phyloP scores from a whole-genome alignment of 2,113 vertebrate species.

The Archocentrus centrarchus region DNA sequence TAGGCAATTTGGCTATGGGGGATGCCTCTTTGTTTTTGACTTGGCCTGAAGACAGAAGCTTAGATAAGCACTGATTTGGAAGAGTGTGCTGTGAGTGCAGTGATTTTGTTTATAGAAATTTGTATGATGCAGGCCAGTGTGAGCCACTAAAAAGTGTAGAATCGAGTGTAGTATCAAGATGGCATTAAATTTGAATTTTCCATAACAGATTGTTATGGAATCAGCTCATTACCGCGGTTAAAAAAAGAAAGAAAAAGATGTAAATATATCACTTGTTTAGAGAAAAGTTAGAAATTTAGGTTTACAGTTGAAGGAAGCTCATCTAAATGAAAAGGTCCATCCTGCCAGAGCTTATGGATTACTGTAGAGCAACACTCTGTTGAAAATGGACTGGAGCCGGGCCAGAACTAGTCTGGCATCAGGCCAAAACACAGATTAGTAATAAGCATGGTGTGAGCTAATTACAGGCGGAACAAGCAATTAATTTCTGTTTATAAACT shows the following conservation, averaged over 20 bases:
- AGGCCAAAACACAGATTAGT: constrained; percentile 83
- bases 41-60: constrained; percentile 60
- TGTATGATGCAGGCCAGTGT: neutral
- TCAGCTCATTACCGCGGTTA: neutral
- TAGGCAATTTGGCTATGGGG: constrained; percentile 81
- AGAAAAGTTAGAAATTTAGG: constrained; percentile 15
- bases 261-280: neutral
- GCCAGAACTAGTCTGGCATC: constrained; percentile 75
- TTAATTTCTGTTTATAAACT: constrained; percentile 83
- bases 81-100: constrained; percentile 29
- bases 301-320: constrained; percentile 17
- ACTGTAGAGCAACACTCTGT: constrained; percentile 44
- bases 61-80: constrained; percentile 54
- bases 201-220: neutral
- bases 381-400: constrained; percentile 72
- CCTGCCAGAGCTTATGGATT: constrained; percentile 69
- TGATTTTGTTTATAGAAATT: constrained; percentile 39
- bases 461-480: constrained; percentile 81
- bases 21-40: constrained; percentile 68
- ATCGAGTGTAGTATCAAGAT: neutral
- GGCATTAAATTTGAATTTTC: neutral
- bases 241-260: neutral
- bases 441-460: constrained; percentile 81
- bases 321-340: constrained; percentile 41
- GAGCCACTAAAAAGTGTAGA: neutral